Percentiles rank a stretch among this genome's conserved stretches.
phyloP scores from a whole-genome alignment of 2,113 vertebrate genomes.

The Clarias gariepinus region DNA sequence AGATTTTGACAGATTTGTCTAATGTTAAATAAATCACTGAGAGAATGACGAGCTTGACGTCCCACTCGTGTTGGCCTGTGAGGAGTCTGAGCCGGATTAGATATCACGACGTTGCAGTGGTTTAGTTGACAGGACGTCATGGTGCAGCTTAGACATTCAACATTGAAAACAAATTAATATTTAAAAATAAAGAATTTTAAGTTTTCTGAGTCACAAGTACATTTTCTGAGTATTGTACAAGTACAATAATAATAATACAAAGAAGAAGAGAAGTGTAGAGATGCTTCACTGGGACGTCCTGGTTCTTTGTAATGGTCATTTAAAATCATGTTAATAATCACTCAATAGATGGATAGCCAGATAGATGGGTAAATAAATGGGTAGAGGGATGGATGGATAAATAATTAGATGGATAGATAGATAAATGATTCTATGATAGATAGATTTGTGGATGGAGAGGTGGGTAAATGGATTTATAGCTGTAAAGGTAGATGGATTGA shows the following conservation, averaged over 20 bases:
- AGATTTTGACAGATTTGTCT: not conserved
- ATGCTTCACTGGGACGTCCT: not conserved
- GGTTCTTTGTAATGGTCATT: too few relatives aligned
- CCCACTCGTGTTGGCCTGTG: not conserved
- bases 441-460: too few relatives aligned
- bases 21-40: not conserved
- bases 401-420: too few relatives aligned
- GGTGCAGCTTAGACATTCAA: not conserved
- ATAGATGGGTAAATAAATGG: too few relatives aligned
- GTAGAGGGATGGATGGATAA: too few relatives aligned
- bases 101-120: not conserved
- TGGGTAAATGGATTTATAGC: too few relatives aligned
- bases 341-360: too few relatives aligned
- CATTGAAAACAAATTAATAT: not conserved
- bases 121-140: not conserved
- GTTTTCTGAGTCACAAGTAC: not conserved
- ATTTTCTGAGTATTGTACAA: too few relatives aligned
- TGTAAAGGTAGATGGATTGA: too few relatives aligned
- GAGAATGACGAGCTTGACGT: not conserved
- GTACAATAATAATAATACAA: not conserved
- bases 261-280: not conserved
- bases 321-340: too few relatives aligned
- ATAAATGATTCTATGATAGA: too few relatives aligned
- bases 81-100: not conserved
- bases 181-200: not conserved